A percentile compares a stretch with the other conserved stretches of the same genome.
Conservation (phyloP, 2,797 vertebrate genomes). For the Oreortyx pictus region DNA sequence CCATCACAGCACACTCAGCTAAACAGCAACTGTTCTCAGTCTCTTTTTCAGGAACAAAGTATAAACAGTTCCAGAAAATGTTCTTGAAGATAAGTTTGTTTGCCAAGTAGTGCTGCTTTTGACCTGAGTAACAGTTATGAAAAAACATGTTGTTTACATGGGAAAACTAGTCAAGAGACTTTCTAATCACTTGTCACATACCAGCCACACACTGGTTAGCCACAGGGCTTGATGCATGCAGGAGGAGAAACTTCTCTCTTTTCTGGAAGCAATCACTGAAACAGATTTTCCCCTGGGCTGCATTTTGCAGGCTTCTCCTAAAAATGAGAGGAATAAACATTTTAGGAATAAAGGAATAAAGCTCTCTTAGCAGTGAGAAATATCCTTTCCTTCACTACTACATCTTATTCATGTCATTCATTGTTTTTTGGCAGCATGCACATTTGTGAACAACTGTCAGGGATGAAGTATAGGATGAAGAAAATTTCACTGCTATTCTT, state of each 20-base stretch:
- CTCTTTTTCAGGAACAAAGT: slow-evolving; percentile 24
- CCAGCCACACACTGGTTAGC: neutral
- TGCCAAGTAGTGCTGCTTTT: slow-evolving; percentile 37
- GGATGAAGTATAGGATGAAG: too few relatives aligned
- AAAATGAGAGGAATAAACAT: neutral
- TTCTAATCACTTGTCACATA: slow-evolving; percentile 44
- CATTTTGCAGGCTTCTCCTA: slow-evolving; percentile 18
- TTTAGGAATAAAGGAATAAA: neutral
- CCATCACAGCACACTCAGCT: neutral
- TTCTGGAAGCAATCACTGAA: slow-evolving; percentile 26
- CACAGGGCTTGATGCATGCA: neutral
- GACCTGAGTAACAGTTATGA: neutral
- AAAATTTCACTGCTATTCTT: too few relatives aligned
- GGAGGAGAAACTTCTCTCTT: slow-evolving; percentile 27
- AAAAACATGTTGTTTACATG: slow-evolving; percentile 31
- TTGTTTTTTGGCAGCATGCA: too few relatives aligned
- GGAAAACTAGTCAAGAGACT: slow-evolving; percentile 13
- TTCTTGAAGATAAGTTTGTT: slow-evolving; percentile 41
- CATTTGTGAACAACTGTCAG: too few relatives aligned
- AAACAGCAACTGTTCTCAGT: neutral
- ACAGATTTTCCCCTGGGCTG: neutral
- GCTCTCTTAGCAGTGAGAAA: too few relatives aligned
- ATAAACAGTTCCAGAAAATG: slow-evolving; percentile 35
- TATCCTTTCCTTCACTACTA: too few relatives aligned
- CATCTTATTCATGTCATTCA: too few relatives aligned